Evolutionary conservation across 2,888 invertebrate species (phyloP).

Genomic region (Emmelina monodactyla): DNA sequence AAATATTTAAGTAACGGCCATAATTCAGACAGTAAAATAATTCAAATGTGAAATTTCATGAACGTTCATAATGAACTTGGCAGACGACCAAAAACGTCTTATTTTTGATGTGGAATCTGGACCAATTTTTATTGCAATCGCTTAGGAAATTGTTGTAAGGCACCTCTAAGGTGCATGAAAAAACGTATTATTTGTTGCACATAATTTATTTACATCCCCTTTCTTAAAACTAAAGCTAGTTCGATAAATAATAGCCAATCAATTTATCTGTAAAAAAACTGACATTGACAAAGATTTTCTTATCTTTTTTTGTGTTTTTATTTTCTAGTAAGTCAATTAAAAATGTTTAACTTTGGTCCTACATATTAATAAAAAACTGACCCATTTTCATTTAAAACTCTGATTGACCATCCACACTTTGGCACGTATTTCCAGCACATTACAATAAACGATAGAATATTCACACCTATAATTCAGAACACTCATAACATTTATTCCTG

Average conservation of each 20-base stretch:
- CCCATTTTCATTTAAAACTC: no score
- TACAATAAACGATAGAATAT: constrained; percentile 36
- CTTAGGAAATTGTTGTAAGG: constrained; percentile 59
- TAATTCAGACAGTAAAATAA: constrained; percentile 67
- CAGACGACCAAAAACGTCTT: constrained; percentile 65
- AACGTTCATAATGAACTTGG: constrained; percentile 68
- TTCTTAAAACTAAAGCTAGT: no score
- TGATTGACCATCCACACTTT: constrained; percentile 29
- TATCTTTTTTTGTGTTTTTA: no score
- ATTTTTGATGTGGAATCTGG: constrained; percentile 67
- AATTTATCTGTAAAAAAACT: no score
- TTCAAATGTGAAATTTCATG: constrained; percentile 68
- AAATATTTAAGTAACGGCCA: constrained; percentile 66
- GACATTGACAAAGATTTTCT: no score
- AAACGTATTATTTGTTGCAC: no score
- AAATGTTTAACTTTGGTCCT: no score
- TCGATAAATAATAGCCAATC: no score
- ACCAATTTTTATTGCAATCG: constrained; percentile 62
- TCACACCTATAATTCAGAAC: constrained; percentile 46
- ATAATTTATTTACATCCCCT: no score
- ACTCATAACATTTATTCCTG: constrained; percentile 59
- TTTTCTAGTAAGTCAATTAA: no score
- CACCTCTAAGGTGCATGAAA: no score
- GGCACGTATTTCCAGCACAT: constrained; percentile 31
- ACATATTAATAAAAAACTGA: no score